A percentile compares a stretch with the other conserved stretches of the same genome.
Conservation (phyloP, 2,888 invertebrate species). For the Pyrgus malvae region DNA sequence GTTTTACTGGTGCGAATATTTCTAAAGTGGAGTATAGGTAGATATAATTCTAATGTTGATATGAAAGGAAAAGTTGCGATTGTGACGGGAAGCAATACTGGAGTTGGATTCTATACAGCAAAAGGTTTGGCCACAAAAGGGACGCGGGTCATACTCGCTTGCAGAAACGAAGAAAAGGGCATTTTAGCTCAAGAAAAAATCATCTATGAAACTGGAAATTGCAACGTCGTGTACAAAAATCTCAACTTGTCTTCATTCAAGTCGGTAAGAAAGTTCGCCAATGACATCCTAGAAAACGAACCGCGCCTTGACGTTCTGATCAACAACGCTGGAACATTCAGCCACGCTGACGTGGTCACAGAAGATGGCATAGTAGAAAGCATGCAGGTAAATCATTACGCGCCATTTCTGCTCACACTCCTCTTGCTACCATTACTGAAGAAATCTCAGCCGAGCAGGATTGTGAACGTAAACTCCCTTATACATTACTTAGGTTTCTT, state of each 20-base stretch:
- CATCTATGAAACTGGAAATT: conserved; percentile 74
- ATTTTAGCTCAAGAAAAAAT: conserved; percentile 38
- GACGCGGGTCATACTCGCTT: conserved; percentile 52
- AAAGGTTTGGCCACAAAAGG: conserved; percentile 49
- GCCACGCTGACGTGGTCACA: conserved; percentile 83
- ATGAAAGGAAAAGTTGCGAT: not conserved
- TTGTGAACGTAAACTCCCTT: conserved; percentile 89
- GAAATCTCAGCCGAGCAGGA: conserved; percentile 85
- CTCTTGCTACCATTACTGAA: conserved; percentile 89
- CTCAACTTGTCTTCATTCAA: conserved; percentile 87
- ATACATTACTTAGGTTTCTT: conserved; percentile 85
- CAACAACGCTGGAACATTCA: conserved; percentile 91
- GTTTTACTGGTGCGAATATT: no score
- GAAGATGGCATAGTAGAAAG: conserved; percentile 91
- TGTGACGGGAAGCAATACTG: conserved; percentile 41
- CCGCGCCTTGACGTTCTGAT: conserved; percentile 87
- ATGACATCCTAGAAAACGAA: conserved; percentile 86
- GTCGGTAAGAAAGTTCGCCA: conserved; percentile 89
- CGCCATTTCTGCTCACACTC: conserved; percentile 93
- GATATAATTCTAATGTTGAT: not conserved
- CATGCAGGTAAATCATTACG: conserved; percentile 94
- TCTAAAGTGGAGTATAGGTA: not conserved
- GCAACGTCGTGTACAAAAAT: conserved; percentile 84
- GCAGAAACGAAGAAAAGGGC: conserved; percentile 46
- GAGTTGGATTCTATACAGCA: conserved; percentile 57